Conservation (phyloP, 2,113 vertebrate species). For the Catharus bicknelli region DNA sequence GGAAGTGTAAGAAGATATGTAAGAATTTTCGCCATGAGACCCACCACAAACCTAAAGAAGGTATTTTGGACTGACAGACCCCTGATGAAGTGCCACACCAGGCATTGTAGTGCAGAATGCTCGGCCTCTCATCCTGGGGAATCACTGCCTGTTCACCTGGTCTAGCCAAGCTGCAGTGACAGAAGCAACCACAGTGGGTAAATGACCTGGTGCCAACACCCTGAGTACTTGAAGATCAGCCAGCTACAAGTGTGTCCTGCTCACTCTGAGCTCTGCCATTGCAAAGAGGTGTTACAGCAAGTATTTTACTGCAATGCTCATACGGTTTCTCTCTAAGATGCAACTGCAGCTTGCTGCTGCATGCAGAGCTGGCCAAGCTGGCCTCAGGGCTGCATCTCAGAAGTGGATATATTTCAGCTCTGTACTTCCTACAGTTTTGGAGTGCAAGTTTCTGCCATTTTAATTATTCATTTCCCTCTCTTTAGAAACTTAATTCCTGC, state of each 20-base stretch:
- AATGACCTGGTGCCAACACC: accelerated
- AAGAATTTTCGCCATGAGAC: background rate
- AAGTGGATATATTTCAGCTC: background rate
- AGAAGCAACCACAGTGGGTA: background rate
- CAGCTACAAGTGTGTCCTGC: background rate
- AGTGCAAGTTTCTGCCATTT: background rate
- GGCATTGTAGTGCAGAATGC: accelerated
- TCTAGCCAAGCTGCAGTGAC: background rate
- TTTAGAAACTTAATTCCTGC: background rate
- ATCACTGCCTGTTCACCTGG: background rate
- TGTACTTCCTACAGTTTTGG: background rate
- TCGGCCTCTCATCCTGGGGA: background rate
- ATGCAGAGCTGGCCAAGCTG: background rate
- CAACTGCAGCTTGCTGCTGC: background rate
- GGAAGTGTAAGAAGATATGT: background rate
- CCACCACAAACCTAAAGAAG: background rate
- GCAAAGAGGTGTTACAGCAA: background rate
- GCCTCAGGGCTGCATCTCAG: background rate
- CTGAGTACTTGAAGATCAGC: background rate
- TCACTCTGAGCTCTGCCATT: background rate
- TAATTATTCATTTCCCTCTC: background rate
- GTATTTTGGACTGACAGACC: background rate
- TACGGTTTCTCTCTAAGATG: background rate
- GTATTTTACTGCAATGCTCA: background rate
- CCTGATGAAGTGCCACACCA: background rate